Percentiles rank a stretch among this genome's conserved stretches.
Conservation (phyloP, 2,797 vertebrate genomes). For the Pangasius sanitwongsei region DNA sequence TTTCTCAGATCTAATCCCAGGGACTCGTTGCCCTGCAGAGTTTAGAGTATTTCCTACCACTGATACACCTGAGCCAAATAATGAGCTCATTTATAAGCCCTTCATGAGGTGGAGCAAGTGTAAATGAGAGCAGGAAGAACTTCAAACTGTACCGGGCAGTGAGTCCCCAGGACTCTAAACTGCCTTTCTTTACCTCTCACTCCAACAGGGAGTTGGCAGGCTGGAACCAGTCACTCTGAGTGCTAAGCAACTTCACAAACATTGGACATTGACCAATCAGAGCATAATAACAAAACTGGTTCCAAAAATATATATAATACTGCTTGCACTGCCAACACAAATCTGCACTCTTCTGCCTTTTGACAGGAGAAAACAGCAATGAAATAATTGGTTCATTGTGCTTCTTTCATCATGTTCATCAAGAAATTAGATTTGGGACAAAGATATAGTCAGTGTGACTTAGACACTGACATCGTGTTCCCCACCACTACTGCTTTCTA, state of each 20-base stretch:
- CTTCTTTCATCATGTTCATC: constrained; percentile 42
- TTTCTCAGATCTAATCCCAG: neutral
- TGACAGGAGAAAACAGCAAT: constrained; percentile 51
- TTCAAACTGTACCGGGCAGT: neutral
- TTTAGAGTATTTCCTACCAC: neutral
- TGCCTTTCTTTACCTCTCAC: neutral
- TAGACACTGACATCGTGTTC: constrained; percentile 35
- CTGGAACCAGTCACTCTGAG: neutral
- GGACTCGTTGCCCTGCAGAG: neutral
- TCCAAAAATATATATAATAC: constrained; percentile 14
- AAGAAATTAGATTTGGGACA: constrained; percentile 44
- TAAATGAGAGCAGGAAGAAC: neutral
- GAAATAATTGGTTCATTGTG: constrained; percentile 52
- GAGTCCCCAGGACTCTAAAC: neutral
- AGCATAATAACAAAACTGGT: neutral
- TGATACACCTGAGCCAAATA: neutral
- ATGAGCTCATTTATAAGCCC: constrained; percentile 8
- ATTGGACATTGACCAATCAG: constrained; percentile 20
- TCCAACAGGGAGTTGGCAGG: neutral
- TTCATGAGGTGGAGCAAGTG: neutral
- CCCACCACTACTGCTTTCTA: constrained; percentile 25
- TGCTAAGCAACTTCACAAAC: neutral
- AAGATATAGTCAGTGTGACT: constrained; percentile 43
- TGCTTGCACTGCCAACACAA: constrained; percentile 24
- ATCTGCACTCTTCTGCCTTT: constrained; percentile 25